These are phyloP conservation scores for Eretmochelys imbricata DNA, from an alignment of 2,113 vertebrate species.

Conservation along the genomic window DNA sequence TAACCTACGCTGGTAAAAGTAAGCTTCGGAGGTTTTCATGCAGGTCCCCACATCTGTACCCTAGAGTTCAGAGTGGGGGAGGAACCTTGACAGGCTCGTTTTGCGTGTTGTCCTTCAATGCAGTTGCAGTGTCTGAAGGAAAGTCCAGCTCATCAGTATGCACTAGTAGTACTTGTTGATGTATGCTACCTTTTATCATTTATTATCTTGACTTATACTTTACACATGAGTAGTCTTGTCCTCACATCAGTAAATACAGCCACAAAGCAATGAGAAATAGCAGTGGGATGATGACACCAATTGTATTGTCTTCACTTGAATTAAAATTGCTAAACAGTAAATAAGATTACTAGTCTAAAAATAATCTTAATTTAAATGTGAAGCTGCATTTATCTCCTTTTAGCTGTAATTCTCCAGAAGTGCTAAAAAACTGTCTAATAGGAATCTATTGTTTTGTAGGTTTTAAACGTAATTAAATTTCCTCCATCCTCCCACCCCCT, in stretches of 20 bases:
- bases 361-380: conserved; percentile 79
- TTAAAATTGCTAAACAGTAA: conserved; percentile 81
- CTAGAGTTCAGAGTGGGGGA: too few species aligned
- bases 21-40: too few species aligned
- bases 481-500: background rate
- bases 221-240: conserved; percentile 76
- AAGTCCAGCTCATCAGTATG: conserved; percentile 73
- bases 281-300: conserved; percentile 80
- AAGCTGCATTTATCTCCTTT: conserved; percentile 75
- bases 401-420: conserved; percentile 70
- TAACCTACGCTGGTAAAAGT: too few species aligned
- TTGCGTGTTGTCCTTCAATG: background rate
- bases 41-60: too few species aligned
- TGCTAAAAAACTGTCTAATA: conserved; percentile 62
- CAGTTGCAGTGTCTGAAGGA: background rate
- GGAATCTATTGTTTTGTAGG: conserved; percentile 53
- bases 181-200: conserved; percentile 80
- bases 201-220: conserved; percentile 81
- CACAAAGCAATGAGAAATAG: conserved; percentile 77
- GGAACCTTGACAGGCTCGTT: background rate
- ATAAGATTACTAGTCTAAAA: conserved; percentile 77
- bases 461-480: conserved; percentile 69
- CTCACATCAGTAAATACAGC: conserved; percentile 86
- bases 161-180: conserved; percentile 65
- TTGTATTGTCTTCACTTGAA: conserved; percentile 79